Base-by-base conservation (phyloP, 2,113 vertebrate species). In the Aplodontia rufa region DNA sequence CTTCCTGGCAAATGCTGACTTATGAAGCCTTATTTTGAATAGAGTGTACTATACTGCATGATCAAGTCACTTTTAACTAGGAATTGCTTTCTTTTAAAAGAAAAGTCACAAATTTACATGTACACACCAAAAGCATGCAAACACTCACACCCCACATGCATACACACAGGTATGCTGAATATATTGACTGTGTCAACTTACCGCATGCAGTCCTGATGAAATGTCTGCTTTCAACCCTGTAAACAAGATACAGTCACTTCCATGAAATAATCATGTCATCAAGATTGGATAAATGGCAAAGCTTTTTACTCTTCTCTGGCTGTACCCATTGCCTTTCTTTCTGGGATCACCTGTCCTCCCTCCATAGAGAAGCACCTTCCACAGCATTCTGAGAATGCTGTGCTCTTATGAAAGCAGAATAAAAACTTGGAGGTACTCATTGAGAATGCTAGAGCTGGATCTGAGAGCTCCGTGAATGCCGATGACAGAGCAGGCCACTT, bases 401-500 rank as follows among this genome's bases (percentile, higher is more conserved):
- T 30, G 91, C 84, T 97, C 47, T 96, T 94, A 7, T 76, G 87
- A 96, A n/a, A 94, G 55, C 32, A 93, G 83, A 97, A 97, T 90
- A 89, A 96, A 97, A 97, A 82, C 72, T 91, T 93, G 35, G 72
- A 95, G 35, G 24, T 74, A 95, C 97, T 98, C 95, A 89, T 12
- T 0, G 8, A 96, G 96, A 94, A 76, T 35, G 81, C 9, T 69
- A 32, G 26, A 95, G 71, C 45, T 76, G 19, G 24, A 49, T 81
- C 60, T 5, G 89, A 72, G 24, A 94, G 24, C 45, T 97, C 71
- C 45, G 6, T 51, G 53, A 96, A 96, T 96, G 96, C 60, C 72
- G 53, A 87, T 80, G 74, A 96, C 76, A 95, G 96, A 98, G 58
- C 35, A 97, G 64, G 40, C 66, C 84, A 97, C 96, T 98, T 98